Conservation (phyloP, 2,888 invertebrate genomes). For the Syritta pipiens region DNA sequence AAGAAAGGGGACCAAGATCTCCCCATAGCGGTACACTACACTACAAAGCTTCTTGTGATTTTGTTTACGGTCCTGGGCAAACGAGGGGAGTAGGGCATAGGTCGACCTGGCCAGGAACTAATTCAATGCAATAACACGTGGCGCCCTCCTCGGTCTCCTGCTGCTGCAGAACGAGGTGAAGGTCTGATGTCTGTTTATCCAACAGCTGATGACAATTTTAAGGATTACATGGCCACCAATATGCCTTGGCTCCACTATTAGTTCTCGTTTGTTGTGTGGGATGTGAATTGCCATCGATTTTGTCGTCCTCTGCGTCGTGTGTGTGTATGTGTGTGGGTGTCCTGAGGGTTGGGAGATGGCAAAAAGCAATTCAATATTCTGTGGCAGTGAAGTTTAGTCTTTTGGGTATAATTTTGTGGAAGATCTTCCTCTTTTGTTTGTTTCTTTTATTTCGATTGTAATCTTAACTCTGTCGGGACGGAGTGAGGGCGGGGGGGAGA, state of each 20-base stretch:
- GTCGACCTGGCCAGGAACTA: conserved; percentile 3
- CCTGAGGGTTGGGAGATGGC: background rate
- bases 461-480: conserved; percentile 34
- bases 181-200: conserved; percentile 53
- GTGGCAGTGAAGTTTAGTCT: conserved; percentile 15
- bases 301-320: background rate
- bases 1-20: too few species aligned
- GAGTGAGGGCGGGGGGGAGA: too few species aligned
- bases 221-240: conserved; percentile 61
- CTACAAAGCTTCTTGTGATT: conserved; percentile 43
- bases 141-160: too few species aligned
- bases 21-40: conserved; percentile 6
- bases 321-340: too few species aligned
- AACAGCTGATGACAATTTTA: conserved; percentile 65
- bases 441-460: conserved; percentile 43
- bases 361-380: conserved; percentile 58
- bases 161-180: conserved; percentile 1
- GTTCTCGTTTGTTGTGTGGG: conserved; percentile 54
- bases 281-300: conserved; percentile 61
- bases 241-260: conserved; percentile 42
- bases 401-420: conserved; percentile 39
- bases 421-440: too few species aligned
- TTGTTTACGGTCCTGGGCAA: conserved; percentile 35
- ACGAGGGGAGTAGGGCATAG: background rate
- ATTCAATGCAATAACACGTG: conserved; percentile 56